Evolutionary conservation across 2,797 vertebrate genomes (phyloP).

Genomic region (Poecilia velifera): DNA sequence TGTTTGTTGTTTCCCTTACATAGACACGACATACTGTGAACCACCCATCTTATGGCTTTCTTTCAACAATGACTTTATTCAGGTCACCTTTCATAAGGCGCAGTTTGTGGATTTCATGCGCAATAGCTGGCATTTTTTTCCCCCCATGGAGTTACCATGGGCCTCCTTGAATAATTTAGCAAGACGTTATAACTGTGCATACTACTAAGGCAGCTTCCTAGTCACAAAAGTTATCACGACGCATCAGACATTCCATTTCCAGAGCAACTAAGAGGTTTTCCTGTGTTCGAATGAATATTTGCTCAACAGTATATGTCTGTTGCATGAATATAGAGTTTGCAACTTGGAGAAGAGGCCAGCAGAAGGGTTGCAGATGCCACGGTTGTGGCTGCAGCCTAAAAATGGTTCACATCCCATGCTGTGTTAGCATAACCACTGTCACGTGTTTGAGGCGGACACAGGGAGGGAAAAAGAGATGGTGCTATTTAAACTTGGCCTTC

Average conservation of each 20-base stretch:
- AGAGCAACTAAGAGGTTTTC: conserved; percentile 43
- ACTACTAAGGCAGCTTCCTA: conserved; percentile 1
- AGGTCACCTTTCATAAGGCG: background rate
- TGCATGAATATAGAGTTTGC: conserved; percentile 62
- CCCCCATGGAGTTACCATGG: background rate
- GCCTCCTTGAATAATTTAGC: background rate
- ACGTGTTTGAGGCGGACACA: conserved; percentile 60
- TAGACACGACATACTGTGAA: background rate
- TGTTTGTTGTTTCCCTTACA: background rate
- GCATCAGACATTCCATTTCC: conserved; percentile 6
- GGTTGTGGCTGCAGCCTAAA: conserved; percentile 74
- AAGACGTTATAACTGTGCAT: background rate
- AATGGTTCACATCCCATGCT: conserved; percentile 77
- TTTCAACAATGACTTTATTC: background rate
- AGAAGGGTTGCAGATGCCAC: conserved; percentile 71
- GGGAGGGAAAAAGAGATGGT: conserved; percentile 48
- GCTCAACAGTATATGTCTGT: conserved; percentile 47
- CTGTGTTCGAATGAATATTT: conserved; percentile 53
- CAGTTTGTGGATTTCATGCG: background rate
- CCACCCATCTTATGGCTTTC: background rate
- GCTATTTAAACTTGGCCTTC: conserved; percentile 47
- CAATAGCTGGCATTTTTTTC: background rate
- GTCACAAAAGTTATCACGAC: background rate
- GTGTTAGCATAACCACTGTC: conserved; percentile 75
- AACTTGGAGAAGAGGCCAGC: conserved; percentile 70